Evolutionary conservation across 2,888 invertebrate genomes (phyloP), one percentile per base, ranked within the genome.

Genomic region (Neocrepidodera transversa): DNA sequence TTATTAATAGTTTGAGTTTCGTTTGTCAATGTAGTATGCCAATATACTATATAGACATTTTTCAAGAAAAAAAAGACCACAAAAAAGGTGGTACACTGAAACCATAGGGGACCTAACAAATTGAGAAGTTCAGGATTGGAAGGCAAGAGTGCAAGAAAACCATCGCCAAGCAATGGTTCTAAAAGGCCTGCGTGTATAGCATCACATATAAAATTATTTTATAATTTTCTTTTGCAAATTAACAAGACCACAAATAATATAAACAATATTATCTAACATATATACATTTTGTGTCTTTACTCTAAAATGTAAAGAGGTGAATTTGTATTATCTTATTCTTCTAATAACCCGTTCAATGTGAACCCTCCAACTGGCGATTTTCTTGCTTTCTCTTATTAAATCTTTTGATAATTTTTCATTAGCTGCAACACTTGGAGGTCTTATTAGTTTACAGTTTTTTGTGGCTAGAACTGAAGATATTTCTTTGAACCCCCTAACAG

Each of bases 311-410:
- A 68, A 67, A 35, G 40, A 52, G 28, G 68, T 60, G 45, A 69
- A 49, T 10, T 53, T 13, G 55, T 68, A 73, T 43, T 72, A 64
- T 65, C 71, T 49, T 45, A 73, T n/a, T 20, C 71, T 55, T 5
- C 66, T 35, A 20, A 74, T 74, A 3, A 70, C 70, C 49, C 73
- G 52, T 65, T 74, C 74, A 40, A 74, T 63, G 63, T 74, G 72
- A 20, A 73, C 73, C 52, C 72, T 40, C 14, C 73, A 60, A 43
- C 67, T 64, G n/a, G 71, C 68, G 11, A 73, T 70, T 52, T 58
- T 45, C 52, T 68, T 71, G 14, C 67, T 66, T 61, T 68, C 57
- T 14, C 55, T 53, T 8, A 66, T 68, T 52, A 71, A 65, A 26
- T 51, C 43, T 58, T 67, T 68, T 6, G 56, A 48, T 8, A 52